Evolutionary conservation across 2,113 vertebrate species (phyloP).

Genomic region (Indicator indicator): DNA sequence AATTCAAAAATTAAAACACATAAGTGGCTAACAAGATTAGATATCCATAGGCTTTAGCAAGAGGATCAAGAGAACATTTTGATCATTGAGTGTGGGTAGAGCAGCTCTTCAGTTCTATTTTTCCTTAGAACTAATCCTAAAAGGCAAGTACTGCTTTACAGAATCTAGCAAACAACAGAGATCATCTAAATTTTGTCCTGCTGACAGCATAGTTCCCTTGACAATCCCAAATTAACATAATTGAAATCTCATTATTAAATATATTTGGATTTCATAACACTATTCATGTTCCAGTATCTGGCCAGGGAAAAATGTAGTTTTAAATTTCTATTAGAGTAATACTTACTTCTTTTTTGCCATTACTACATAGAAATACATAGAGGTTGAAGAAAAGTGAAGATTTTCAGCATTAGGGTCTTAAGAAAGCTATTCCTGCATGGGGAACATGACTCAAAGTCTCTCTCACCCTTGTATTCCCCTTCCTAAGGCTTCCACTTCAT

Average conservation of each 20-base stretch:
- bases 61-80: neutral
- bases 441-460: neutral
- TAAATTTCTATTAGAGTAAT: neutral
- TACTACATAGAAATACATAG: neutral
- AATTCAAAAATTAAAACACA: neutral
- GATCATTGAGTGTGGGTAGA: neutral
- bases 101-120: neutral
- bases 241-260: neutral
- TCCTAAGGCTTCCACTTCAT: neutral
- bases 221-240: neutral
- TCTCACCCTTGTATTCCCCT: fast-evolving
- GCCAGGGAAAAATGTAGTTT: neutral
- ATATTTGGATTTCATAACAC: neutral
- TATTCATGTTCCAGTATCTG: neutral
- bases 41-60: neutral
- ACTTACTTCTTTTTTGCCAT: neutral
- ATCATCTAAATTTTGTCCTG: neutral
- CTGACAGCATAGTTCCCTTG: neutral
- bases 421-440: neutral
- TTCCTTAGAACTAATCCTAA: neutral
- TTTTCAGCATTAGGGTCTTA: neutral
- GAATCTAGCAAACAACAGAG: neutral
- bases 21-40: neutral
- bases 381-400: neutral
- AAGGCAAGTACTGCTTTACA: fast-evolving